Evolutionary conservation across 2,113 vertebrate species (phyloP), one percentile per base, ranked within the genome.

Genomic region (Athene noctua): DNA sequence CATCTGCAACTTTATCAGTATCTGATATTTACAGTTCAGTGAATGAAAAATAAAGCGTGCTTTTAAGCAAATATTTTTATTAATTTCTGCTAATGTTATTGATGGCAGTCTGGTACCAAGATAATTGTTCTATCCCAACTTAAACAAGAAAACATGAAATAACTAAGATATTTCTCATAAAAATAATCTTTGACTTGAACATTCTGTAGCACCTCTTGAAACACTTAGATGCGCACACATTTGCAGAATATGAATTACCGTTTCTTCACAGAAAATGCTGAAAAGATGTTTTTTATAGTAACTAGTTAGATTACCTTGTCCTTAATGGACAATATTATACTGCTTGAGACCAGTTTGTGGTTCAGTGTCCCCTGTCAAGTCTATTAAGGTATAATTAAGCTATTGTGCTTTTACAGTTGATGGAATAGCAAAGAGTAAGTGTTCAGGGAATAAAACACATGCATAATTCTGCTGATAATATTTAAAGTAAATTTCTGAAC

Each of bases 11-110:
- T 46, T 91, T 85, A 94, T 93, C 90, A 51, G 59, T 40, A 29
- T 65, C 62, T 65, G 72, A 55, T 94, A 80, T 95, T 94, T 95
- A 90, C 86, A 61, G 86, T 82, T 92, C 80, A 67, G 32, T 70
- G 74, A 88, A 88, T 34, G 51, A 88, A 91, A 91, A 91, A 66
- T 85, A 70, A 80, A 85, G 46, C 5, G 4, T 58, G 21, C 30
- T 74, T 65, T 86, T 86, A 88, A 66, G 66, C 66, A 90, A 90
- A 93, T 93, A 89, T 63, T 94, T 84, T 40, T 47, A 54, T 84
- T 87, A 88, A 77, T 78, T 85, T 85, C 26, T 78, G 46, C 55
- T 78, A 34, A 55, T 34, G 20, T 80, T 92, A 62, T 38, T 61
- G 17, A 7, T 75, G 34, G 17, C 26, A 86, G 29, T 34, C 46